phyloP scores from a whole-genome alignment of 2,797 vertebrate species.

The Serranus cabrilla region DNA sequence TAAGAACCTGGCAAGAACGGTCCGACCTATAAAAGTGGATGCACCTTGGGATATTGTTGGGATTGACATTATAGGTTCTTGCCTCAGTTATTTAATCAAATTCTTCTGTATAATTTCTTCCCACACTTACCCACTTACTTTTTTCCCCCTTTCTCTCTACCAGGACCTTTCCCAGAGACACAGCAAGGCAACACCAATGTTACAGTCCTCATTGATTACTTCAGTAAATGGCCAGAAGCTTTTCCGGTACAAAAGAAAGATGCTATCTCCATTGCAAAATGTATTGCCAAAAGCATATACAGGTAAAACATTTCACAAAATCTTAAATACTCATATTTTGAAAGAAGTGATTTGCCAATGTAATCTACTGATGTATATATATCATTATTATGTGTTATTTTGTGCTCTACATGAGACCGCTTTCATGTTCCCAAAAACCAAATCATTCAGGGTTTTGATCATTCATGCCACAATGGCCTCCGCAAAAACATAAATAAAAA shows the following conservation, averaged over 20 bases:
- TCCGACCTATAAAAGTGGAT: slow-evolving; percentile 88
- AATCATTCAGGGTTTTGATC: not conserved
- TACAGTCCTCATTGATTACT: slow-evolving; percentile 89
- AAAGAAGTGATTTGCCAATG: not conserved
- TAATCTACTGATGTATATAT: not conserved
- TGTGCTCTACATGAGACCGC: not conserved
- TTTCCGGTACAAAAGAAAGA: slow-evolving; percentile 88
- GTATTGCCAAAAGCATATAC: slow-evolving; percentile 88
- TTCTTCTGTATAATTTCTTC: not conserved
- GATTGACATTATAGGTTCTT: slow-evolving; percentile 88
- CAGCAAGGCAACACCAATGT: slow-evolving; percentile 85
- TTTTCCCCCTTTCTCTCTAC: slow-evolving; percentile 16
- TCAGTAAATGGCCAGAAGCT: slow-evolving; percentile 93
- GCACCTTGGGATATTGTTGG: slow-evolving; percentile 91
- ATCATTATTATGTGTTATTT: not conserved
- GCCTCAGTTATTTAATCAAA: not conserved
- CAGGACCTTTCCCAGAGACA: slow-evolving; percentile 91
- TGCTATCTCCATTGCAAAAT: slow-evolving; percentile 86
- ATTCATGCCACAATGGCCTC: not conserved
- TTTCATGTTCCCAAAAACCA: not conserved
- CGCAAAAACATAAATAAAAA: not conserved
- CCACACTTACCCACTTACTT: not conserved
- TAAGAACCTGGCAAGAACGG: slow-evolving; percentile 86
- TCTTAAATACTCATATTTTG: not conserved
- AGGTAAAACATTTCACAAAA: slow-evolving; percentile 79